A percentile compares a stretch with the other conserved stretches of the same genome.
phyloP scores from a whole-genome alignment of 2,113 vertebrate genomes.

The Chascanopsetta lugubris region DNA sequence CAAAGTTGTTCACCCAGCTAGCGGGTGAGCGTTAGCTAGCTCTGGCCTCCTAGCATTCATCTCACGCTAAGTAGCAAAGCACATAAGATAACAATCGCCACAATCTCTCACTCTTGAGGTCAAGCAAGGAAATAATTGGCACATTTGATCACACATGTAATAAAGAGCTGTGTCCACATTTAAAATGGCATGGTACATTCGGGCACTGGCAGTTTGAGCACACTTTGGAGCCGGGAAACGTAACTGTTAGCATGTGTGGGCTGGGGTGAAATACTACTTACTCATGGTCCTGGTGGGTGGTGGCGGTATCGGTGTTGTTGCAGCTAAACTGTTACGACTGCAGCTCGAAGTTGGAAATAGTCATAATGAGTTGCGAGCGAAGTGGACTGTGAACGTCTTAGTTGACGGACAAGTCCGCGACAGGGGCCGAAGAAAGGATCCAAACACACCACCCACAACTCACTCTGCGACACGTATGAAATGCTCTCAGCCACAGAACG shows the following conservation, averaged over 20 bases:
- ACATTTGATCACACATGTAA: accelerated
- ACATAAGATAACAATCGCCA: background rate
- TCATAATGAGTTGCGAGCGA: conserved; percentile 31
- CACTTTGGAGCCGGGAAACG: no score
- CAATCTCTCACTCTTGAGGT: background rate
- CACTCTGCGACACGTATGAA: background rate
- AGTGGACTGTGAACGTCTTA: background rate
- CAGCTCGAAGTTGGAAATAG: background rate
- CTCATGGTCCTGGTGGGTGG: conserved; percentile 3
- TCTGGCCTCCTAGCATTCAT: conserved; percentile 50
- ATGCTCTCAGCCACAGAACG: no score
- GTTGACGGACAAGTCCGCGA: conserved; percentile 25
- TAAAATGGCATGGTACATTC: no score
- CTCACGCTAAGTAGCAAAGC: conserved; percentile 10
- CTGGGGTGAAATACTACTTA: background rate
- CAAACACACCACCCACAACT: background rate
- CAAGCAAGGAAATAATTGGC: accelerated
- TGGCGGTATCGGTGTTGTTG: conserved; percentile 12
- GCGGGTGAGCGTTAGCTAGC: conserved; percentile 30
- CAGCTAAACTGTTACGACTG: conserved; percentile 16
- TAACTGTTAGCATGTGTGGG: conserved; percentile 29
- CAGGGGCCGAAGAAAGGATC: background rate
- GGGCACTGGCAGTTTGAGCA: no score
- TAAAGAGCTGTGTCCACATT: accelerated
- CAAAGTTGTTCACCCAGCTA: background rate